Conservation (phyloP, 2,113 vertebrate species). For the Leptosomus discolor region DNA sequence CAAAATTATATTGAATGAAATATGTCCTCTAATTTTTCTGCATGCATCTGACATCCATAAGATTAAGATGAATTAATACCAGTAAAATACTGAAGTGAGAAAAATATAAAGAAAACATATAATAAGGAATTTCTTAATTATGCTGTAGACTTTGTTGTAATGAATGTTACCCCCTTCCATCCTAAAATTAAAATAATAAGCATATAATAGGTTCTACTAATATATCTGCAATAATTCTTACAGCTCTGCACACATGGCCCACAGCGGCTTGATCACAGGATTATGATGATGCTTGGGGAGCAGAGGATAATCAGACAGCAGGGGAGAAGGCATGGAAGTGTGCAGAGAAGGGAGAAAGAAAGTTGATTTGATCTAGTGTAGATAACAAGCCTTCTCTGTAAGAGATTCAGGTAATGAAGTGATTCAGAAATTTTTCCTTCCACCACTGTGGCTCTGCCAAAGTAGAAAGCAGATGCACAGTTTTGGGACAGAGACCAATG, state of each 20-base stretch:
- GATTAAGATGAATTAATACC: neutral
- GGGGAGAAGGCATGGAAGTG: neutral
- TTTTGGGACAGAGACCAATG: neutral
- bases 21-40: neutral
- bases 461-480: neutral
- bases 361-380: neutral
- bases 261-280: neutral
- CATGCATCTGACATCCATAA: neutral
- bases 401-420: neutral
- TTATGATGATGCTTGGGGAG: neutral
- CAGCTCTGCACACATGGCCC: neutral
- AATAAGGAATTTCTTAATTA: slow-evolving; percentile 8
- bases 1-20: neutral
- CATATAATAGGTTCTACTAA: neutral
- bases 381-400: neutral
- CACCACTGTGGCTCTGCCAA: neutral
- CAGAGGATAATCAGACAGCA: neutral
- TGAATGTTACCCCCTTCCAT: neutral
- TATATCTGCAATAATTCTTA: neutral
- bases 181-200: neutral
- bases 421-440: neutral
- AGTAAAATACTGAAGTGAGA: neutral
- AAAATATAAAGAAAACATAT: neutral
- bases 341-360: neutral
- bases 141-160: neutral